Evolutionary conservation across 2,113 vertebrate genomes (phyloP), one percentile per base, ranked within the genome.

Genomic region (Coturnix japonica): DNA sequence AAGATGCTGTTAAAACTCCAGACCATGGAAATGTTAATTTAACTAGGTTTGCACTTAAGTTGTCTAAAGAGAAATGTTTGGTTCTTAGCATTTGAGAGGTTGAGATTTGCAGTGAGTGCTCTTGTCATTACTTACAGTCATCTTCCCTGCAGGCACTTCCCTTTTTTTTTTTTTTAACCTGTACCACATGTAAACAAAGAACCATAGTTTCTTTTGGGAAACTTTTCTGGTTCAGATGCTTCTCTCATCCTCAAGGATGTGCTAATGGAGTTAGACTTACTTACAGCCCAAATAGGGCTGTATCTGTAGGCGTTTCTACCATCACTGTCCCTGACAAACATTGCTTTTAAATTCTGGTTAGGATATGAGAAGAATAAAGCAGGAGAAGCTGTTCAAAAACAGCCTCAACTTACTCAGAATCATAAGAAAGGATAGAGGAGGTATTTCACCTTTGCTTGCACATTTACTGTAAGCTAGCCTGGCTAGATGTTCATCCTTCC

Each of bases 21-120:
- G 56, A 25, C 46, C 57, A 71, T 71, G 65, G 67, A 64, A 77
- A 53, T 11, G 19, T 51, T 85, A 63, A 76, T 93, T 91, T 92
- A 87, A 15, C 43, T 39, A 25, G 11, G 39, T 30, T 83, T 65
- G 49, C 47, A 49, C 9, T 84, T 86, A 41, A 78, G 7, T 31
- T 43, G 30, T 21, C 43, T 51, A 60, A 46, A 33, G 31, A 65
- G 91, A 81, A 70, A 72, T 20, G 35, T 31, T 57, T 86, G 81
- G 59, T 69, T 75, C 43, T 35, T 81, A 43, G 49, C 25, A 31
- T 47, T 31, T 41, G 49, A 63, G 74, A 70, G 46, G 53, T 7
- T 70, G 59, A 59, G 75, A 81, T 57, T 51, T 85, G 49, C 47
- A 63, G 31, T 26, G 57, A 31, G 13, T 83, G 43, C 31, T 84